Evolutionary conservation across 2,113 vertebrate species (phyloP), one percentile per base, ranked within the genome.

Genomic region (Cichladusa arquata): DNA sequence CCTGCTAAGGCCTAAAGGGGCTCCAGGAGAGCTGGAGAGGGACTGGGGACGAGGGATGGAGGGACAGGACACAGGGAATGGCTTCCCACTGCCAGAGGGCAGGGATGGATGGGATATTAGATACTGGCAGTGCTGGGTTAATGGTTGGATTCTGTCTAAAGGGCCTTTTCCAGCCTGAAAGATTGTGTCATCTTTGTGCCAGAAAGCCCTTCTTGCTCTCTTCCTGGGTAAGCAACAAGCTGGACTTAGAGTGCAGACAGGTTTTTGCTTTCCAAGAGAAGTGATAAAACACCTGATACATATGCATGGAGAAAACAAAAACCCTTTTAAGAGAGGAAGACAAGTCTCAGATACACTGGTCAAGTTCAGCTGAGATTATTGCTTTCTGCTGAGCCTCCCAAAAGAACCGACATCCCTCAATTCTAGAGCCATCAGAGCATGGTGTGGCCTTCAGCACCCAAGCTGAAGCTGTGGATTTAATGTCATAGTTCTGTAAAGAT

Each of bases 161-260:
- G n/a, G 28, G 4, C 48, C 6, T 67, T 53, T 26, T 61, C 19
- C n/a, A 60, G 5, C 38, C 38, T 54, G 38, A 53, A 53, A 19
- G 29, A 38, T 12, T 45, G 29, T 69, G 62, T 13, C 29, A 2
- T 48, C 74, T 84, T 72, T 34, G 53, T 97, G 95, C 85, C 98
- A 50, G 60, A 97, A 73, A 57, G 89, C 97, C 93, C 98, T 92
- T 74, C 97, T 98, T 91, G 98, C 96, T 48, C 97, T 93, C 78
- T 98, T 94, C 10, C 95, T 86, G 4, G 98, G 97, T 62, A 97
- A 90, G 93, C 98, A 99, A 82, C 97, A 98, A 44, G 93, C 98
- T 89, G 73, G 94, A 97, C 38, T 96, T 60, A 96, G 23, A 8
- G 95, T 95, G 51, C 86, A 94, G 81, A 95, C 44, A 40, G 90